A percentile compares a stretch with the other conserved stretches of the same genome.
phyloP scores from a whole-genome alignment of 1,140 invertebrate species.

The Philopotamus ludificatus region DNA sequence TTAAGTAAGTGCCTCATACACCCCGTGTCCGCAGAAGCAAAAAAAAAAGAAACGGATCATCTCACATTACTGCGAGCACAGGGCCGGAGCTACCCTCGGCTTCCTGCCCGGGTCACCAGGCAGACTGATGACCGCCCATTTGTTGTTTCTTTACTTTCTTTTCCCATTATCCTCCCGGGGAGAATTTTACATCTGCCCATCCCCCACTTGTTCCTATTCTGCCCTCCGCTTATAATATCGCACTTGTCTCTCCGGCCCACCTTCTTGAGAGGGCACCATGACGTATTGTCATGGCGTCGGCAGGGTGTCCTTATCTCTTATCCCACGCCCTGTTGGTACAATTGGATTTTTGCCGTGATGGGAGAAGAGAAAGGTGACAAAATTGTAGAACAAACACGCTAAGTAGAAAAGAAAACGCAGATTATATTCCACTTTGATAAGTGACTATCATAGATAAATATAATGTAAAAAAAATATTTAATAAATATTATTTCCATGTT shows the following conservation, averaged over 20 bases:
- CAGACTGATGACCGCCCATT: slow-evolving; percentile 24
- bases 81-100: slow-evolving; percentile 16
- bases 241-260: background rate
- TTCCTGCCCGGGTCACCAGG: slow-evolving; percentile 14
- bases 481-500: too few species aligned
- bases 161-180: background rate
- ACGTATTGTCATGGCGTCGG: slow-evolving; percentile 25
- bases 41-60: slow-evolving; percentile 29
- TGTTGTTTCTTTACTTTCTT: slow-evolving; percentile 19
- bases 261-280: slow-evolving; percentile 9
- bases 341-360: background rate
- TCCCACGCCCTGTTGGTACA: background rate
- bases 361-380: background rate
- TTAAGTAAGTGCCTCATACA: background rate
- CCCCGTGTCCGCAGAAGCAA: background rate
- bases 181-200: background rate
- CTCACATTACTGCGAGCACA: slow-evolving; percentile 16
- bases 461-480: too few species aligned
- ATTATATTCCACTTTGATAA: too few species aligned
- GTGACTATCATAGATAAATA: too few species aligned
- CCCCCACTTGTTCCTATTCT: too few species aligned
- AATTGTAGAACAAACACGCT: background rate
- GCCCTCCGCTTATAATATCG: too few species aligned
- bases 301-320: slow-evolving; percentile 10
- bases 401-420: too few species aligned